Evolutionary conservation across 2,888 invertebrate species (phyloP).

Genomic region (Oxyscelio sp.): DNA sequence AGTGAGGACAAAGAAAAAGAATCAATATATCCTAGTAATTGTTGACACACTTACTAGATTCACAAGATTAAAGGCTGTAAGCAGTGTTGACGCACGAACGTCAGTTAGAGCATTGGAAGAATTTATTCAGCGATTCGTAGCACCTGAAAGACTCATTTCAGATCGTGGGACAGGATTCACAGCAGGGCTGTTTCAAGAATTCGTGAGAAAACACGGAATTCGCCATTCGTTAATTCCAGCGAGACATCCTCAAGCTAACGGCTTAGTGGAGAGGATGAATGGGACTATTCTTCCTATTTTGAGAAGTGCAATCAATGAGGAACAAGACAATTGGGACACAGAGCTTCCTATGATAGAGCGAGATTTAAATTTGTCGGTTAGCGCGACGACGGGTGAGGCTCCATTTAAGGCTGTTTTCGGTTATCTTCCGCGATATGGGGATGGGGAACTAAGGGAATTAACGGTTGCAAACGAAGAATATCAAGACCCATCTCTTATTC

Average conservation of each 20-base stretch:
- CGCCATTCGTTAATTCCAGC: constrained; percentile 59
- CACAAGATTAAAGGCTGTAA: background rate
- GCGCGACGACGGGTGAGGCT: constrained; percentile 4
- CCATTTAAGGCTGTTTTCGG: constrained; percentile 21
- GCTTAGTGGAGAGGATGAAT: constrained; percentile 46
- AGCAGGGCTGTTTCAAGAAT: constrained; percentile 20
- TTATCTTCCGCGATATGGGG: constrained; percentile 12
- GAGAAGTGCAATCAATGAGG: background rate
- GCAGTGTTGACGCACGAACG: background rate
- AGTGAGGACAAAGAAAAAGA: background rate
- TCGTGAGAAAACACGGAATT: constrained; percentile 41
- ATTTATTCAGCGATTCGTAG: constrained; percentile 23
- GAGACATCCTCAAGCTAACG: constrained; percentile 71
- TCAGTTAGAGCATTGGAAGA: background rate
- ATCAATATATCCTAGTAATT: background rate
- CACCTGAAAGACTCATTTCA: constrained; percentile 65
- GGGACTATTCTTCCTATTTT: constrained; percentile 16
- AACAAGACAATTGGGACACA: constrained; percentile 24
- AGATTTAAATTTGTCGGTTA: background rate
- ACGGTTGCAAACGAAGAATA: background rate
- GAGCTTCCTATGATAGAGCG: background rate
- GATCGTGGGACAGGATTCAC: constrained; percentile 71
- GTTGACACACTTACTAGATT: background rate
- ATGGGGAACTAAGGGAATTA: constrained; percentile 11
- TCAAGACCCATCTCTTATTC: background rate